Percentiles rank a stretch among this genome's conserved stretches.
These are phyloP conservation scores for Myotis myotis DNA, from an alignment of 2,797 vertebrate species.

Conservation along the genomic window DNA sequence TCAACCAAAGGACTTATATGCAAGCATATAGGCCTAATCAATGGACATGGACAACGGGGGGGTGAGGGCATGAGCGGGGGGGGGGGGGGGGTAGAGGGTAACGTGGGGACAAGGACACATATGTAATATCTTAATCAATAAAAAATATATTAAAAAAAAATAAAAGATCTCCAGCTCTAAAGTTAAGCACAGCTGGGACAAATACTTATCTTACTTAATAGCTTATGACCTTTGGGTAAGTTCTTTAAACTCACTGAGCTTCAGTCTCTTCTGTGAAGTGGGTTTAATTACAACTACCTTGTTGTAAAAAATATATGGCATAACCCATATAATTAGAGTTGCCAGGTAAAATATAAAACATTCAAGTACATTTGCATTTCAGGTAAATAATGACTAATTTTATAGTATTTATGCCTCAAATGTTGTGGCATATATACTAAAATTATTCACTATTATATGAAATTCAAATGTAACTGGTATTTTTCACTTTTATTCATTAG, in stretches of 20 bases:
- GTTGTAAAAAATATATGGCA: background rate
- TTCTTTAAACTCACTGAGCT: background rate
- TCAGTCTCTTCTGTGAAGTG: background rate
- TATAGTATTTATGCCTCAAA: background rate
- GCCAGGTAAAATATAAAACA: background rate
- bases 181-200: background rate
- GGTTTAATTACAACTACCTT: background rate
- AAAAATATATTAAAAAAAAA: too few species aligned
- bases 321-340: background rate
- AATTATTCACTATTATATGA: background rate
- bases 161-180: background rate
- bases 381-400: background rate
- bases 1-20: too few species aligned
- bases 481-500: background rate
- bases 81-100: too few species aligned
- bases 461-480: background rate
- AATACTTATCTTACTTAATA: background rate
- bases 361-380: background rate
- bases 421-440: background rate
- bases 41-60: too few species aligned
- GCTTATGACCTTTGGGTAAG: background rate
- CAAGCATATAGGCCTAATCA: too few species aligned
- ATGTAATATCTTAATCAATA: too few species aligned
- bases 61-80: too few species aligned
- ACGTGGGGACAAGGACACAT: too few species aligned